These are phyloP conservation scores for Cariama cristata DNA, from an alignment of 2,113 vertebrate species.

Conservation along the genomic window DNA sequence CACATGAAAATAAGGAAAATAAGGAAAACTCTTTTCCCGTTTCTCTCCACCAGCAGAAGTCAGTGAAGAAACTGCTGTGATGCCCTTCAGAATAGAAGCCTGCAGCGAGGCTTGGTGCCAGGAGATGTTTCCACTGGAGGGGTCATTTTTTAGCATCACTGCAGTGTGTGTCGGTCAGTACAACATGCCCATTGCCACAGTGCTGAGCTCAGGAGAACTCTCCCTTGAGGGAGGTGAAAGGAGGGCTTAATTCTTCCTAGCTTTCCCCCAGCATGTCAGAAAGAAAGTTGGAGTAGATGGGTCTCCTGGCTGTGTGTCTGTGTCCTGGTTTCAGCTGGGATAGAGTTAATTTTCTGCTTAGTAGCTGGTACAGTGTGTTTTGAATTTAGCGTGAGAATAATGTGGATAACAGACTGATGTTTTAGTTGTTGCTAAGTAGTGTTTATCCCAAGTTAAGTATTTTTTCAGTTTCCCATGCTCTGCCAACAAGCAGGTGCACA, in stretches of 20 bases:
- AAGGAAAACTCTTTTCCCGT: background rate
- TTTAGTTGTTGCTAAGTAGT: no score
- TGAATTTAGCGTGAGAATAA: no score
- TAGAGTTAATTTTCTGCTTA: no score
- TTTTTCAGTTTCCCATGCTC: no score
- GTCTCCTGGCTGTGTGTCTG: background rate
- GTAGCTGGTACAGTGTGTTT: no score
- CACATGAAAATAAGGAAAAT: background rate
- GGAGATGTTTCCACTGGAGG: background rate
- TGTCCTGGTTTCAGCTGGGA: no score
- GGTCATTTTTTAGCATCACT: background rate
- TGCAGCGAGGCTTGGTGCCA: background rate
- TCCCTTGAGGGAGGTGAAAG: background rate
- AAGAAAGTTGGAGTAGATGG: background rate
- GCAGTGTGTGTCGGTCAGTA: background rate
- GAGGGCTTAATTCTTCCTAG: background rate
- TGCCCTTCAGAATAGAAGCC: background rate
- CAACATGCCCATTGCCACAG: background rate
- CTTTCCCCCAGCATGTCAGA: background rate
- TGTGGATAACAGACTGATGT: no score
- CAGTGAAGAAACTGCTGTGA: background rate
- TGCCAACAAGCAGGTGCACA: no score
- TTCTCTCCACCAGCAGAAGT: background rate
- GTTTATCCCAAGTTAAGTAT: no score
- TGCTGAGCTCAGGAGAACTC: background rate